phyloP scores from a whole-genome alignment of 2,888 invertebrate species.

The Tridacna crocea region DNA sequence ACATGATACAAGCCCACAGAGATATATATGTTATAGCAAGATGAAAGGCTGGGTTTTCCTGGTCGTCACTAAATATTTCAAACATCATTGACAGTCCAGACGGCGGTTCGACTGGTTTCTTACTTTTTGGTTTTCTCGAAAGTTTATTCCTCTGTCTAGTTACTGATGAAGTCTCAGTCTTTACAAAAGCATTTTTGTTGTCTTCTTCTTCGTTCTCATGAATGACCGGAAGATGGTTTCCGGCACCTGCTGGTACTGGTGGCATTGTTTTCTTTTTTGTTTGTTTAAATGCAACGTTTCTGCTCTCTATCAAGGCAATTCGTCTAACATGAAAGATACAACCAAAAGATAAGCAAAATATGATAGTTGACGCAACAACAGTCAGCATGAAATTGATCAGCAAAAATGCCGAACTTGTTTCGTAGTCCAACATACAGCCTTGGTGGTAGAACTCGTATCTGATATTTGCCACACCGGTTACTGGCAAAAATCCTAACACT shows the following conservation, averaged over 20 bases:
- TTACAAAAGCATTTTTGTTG: not conserved
- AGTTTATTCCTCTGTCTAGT: not conserved
- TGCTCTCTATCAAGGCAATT: slow-evolving; percentile 28
- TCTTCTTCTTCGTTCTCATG: slow-evolving; percentile 4
- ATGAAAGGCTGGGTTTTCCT: slow-evolving; percentile 65
- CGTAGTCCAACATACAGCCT: slow-evolving; percentile 57
- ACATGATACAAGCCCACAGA: slow-evolving; percentile 52
- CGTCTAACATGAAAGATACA: slow-evolving; percentile 52
- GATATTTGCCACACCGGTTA: slow-evolving; percentile 43
- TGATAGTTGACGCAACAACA: slow-evolving; percentile 46
- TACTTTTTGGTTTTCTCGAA: not conserved
- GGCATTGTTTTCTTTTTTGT: not conserved
- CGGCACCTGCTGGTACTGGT: not conserved
- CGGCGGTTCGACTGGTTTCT: not conserved
- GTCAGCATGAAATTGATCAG: slow-evolving; percentile 54
- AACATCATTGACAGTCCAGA: slow-evolving; percentile 30
- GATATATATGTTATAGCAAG: slow-evolving; percentile 67
- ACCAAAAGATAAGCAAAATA: slow-evolving; percentile 38
- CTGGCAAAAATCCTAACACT: slow-evolving; percentile 42
- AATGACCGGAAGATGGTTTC: not conserved
- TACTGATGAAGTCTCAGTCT: not conserved
- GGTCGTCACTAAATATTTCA: slow-evolving; percentile 63
- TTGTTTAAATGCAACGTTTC: slow-evolving; percentile 12
- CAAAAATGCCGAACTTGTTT: slow-evolving; percentile 39
- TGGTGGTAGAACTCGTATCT: slow-evolving; percentile 62